Evolutionary conservation across 2,797 vertebrate species (phyloP).

Genomic region (Fistularia tabacaria): DNA sequence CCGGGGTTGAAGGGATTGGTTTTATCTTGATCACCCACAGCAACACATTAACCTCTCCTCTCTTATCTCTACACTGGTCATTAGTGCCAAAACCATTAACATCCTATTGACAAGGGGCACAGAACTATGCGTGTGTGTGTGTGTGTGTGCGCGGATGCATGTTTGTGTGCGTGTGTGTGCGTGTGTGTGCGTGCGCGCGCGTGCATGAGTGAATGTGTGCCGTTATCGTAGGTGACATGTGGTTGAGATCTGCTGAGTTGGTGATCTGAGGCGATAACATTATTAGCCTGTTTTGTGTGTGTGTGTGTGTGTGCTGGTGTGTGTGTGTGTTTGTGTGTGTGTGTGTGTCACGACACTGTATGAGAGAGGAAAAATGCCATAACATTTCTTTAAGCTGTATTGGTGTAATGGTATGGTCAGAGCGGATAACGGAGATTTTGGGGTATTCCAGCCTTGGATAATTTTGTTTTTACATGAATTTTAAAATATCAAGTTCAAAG

Average conservation of each 20-base stretch:
- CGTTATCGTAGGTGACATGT: constrained; percentile 63
- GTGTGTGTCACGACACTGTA: too few species aligned
- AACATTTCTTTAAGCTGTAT: too few species aligned
- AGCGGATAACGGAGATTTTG: too few species aligned
- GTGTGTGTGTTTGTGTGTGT: constrained; percentile 3
- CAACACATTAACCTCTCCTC: constrained; percentile 76
- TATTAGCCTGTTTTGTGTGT: constrained; percentile 45
- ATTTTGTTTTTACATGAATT: constrained; percentile 11
- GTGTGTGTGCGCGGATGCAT: constrained; percentile 35
- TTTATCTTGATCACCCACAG: constrained; percentile 76
- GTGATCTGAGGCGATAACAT: constrained; percentile 66
- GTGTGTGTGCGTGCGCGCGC: constrained; percentile 30
- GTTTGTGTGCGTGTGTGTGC: constrained; percentile 21
- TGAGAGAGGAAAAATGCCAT: too few species aligned
- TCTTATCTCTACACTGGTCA: constrained; percentile 75
- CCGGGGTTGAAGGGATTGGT: constrained; percentile 59
- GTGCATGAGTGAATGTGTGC: constrained; percentile 27
- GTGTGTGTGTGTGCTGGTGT: constrained; percentile 18
- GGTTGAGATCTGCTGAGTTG: constrained; percentile 71
- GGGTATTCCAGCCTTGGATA: too few species aligned
- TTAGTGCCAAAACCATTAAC: constrained; percentile 74
- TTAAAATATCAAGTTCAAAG: constrained; percentile 5
- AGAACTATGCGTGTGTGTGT: constrained; percentile 33
- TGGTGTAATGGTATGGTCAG: too few species aligned
- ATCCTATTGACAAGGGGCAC: constrained; percentile 72